phyloP scores from a whole-genome alignment of 1,140 invertebrate species.

The Maniola jurtina region DNA sequence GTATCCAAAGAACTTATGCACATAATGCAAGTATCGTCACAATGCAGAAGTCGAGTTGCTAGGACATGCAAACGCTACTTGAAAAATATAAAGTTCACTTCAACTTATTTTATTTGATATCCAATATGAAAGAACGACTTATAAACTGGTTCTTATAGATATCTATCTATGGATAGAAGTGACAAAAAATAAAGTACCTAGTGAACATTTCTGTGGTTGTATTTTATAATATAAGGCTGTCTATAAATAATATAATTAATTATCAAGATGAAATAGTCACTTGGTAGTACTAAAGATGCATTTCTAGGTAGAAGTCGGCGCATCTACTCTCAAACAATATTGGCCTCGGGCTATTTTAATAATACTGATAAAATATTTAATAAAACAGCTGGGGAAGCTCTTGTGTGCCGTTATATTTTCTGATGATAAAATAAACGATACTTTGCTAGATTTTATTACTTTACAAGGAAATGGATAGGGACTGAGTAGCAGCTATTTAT shows the following conservation, averaged over 20 bases:
- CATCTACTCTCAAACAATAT: background rate
- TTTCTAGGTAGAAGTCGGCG: conserved; percentile 3
- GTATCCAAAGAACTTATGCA: background rate
- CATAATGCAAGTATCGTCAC: background rate
- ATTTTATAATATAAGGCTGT: too few relatives aligned
- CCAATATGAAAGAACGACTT: background rate
- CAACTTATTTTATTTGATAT: conserved; percentile 5
- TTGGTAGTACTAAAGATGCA: conserved; percentile 4
- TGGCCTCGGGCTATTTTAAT: conserved; percentile 7
- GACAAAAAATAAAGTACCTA: too few relatives aligned
- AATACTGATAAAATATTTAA: conserved; percentile 16
- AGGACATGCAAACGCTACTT: conserved; percentile 17
- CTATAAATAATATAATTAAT: too few relatives aligned
- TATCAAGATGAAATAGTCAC: background rate
- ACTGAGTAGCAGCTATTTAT: background rate
- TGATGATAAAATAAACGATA: conserved; percentile 2
- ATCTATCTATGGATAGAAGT: too few relatives aligned
- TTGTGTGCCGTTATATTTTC: background rate
- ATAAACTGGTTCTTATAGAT: too few relatives aligned
- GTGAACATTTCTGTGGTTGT: too few relatives aligned
- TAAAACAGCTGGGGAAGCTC: conserved; percentile 2
- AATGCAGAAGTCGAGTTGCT: conserved; percentile 3
- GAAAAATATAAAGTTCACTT: background rate
- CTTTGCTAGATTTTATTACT: conserved; percentile 3
- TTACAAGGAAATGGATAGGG: background rate